Conservation (phyloP, 2,888 invertebrate genomes). For the Zaprionus lineosus region DNA sequence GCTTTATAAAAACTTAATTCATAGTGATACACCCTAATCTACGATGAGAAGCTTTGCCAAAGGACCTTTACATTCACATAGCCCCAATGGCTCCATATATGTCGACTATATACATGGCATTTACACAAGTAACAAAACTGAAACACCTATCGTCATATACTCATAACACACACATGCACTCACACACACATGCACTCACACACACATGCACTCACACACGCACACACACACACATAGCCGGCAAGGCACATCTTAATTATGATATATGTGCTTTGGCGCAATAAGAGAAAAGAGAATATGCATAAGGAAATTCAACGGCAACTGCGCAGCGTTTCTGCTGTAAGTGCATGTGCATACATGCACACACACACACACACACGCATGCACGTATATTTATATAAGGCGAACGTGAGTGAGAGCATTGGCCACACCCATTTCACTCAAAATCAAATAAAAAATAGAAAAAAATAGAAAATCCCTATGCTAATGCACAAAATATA, state of each 20-base stretch:
- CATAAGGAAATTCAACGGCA: conserved; percentile 40
- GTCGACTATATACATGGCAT: too few relatives aligned
- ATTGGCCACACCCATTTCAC: conserved; percentile 78
- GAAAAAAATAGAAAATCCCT: conserved; percentile 34
- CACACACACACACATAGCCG: background rate
- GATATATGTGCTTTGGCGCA: conserved; percentile 42
- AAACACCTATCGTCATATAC: conserved; percentile 28
- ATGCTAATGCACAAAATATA: conserved; percentile 66
- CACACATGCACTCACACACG: background rate
- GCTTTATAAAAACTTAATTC: too few relatives aligned
- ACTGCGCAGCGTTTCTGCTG: conserved; percentile 61
- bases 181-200: background rate
- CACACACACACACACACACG: background rate
- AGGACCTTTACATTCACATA: too few relatives aligned
- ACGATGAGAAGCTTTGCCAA: too few relatives aligned
- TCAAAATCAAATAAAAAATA: conserved; percentile 37
- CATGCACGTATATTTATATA: background rate
- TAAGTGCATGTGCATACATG: conserved; percentile 33
- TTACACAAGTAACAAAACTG: too few relatives aligned
- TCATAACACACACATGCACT: conserved; percentile 1
- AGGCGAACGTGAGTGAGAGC: too few relatives aligned
- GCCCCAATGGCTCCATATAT: too few relatives aligned
- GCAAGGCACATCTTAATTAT: conserved; percentile 52
- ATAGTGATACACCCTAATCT: too few relatives aligned
- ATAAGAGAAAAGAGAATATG: conserved; percentile 49